These are phyloP conservation scores for Nyctalus aviator DNA, from an alignment of 2,797 vertebrate species.

Conservation along the genomic window DNA sequence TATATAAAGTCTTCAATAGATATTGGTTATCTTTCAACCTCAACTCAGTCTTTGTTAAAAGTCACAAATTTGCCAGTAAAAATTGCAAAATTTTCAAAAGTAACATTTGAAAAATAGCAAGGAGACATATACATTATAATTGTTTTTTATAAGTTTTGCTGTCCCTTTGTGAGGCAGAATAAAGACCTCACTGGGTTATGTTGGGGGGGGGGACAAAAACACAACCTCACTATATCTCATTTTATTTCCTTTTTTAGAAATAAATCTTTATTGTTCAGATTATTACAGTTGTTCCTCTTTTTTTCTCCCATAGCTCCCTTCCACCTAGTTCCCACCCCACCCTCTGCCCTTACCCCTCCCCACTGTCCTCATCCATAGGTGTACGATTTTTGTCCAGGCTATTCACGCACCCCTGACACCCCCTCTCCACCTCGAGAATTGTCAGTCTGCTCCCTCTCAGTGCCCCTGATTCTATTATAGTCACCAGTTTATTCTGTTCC, in stretches of 20 bases:
- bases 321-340: no score
- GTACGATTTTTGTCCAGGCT: no score
- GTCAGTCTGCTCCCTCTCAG: no score
- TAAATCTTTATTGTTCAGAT: no score
- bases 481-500: no score
- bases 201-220: neutral
- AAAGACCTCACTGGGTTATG: neutral
- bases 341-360: no score
- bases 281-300: no score
- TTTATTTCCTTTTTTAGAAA: constrained; percentile 25
- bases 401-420: no score
- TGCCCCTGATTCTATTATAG: no score
- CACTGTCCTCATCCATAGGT: no score
- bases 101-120: constrained; percentile 28
- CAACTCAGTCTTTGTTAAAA: constrained; percentile 7
- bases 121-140: neutral
- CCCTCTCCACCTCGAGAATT: no score
- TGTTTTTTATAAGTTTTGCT: neutral
- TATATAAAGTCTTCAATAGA: neutral
- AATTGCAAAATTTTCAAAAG: neutral
- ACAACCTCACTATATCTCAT: neutral
- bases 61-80: neutral
- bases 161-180: constrained; percentile 20
- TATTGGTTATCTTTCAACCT: neutral
- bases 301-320: no score